These are phyloP conservation scores for Scolopax mira DNA, from an alignment of 2,113 vertebrate species.

Conservation along the genomic window DNA sequence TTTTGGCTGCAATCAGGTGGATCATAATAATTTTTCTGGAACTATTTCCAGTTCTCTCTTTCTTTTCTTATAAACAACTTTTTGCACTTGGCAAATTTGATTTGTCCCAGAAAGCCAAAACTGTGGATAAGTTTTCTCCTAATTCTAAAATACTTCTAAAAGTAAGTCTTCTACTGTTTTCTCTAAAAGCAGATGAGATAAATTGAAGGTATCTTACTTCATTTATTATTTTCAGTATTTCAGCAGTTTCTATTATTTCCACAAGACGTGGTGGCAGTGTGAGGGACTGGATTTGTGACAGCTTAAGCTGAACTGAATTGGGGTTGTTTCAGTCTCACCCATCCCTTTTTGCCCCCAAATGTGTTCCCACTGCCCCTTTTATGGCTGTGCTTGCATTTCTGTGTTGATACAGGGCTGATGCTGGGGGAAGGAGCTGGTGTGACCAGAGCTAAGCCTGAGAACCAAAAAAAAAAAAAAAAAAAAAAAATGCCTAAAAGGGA, in stretches of 20 bases:
- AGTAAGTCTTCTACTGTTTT: neutral
- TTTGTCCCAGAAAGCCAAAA: neutral
- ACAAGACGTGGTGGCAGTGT: accelerated
- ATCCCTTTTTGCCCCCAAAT: neutral
- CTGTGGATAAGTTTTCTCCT: neutral
- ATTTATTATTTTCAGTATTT: neutral
- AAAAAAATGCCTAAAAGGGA: no score
- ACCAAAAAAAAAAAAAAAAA: no score
- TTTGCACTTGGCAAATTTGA: conserved; percentile 7
- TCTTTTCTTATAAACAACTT: conserved; percentile 51
- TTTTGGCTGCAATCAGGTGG: conserved; percentile 11
- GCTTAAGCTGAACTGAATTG: neutral
- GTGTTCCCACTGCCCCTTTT: neutral
- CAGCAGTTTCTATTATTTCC: neutral
- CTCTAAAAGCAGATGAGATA: neutral
- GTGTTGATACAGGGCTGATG: neutral
- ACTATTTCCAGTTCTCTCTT: conserved; percentile 1
- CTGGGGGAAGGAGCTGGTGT: neutral
- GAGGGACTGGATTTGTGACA: neutral
- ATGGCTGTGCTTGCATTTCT: neutral
- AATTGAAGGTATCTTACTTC: neutral
- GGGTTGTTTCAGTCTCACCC: neutral
- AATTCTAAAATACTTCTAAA: neutral
- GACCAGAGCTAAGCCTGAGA: neutral
- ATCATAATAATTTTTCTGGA: conserved; percentile 29